phyloP scores from a whole-genome alignment of 2,888 invertebrate species.

The Formica aserva region DNA sequence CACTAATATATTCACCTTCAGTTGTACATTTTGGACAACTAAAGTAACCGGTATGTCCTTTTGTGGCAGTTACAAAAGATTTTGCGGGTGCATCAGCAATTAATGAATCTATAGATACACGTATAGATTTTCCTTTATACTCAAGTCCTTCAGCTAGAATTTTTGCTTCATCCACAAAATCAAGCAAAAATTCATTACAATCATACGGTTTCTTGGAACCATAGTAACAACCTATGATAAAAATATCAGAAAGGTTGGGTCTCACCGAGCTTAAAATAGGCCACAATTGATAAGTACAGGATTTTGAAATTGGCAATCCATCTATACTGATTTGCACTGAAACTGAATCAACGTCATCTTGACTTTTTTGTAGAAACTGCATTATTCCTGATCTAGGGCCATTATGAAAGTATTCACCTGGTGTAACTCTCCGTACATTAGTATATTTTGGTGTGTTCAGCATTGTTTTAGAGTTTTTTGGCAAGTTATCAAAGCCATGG shows the following conservation, averaged over 20 bases:
- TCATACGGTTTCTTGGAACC: no score
- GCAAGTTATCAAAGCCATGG: background rate
- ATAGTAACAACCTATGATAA: no score
- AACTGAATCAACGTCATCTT: background rate
- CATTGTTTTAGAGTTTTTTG: slow-evolving; percentile 12
- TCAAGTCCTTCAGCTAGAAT: no score
- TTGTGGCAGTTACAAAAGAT: no score
- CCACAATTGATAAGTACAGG: slow-evolving; percentile 9
- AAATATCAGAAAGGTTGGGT: no score
- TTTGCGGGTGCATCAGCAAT: no score
- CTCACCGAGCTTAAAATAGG: background rate
- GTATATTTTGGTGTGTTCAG: background rate
- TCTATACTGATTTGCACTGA: slow-evolving; percentile 8
- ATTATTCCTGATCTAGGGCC: slow-evolving; percentile 11
- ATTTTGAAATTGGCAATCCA: slow-evolving; percentile 9
- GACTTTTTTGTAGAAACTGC: slow-evolving; percentile 10
- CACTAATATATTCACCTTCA: background rate
- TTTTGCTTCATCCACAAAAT: no score
- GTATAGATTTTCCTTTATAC: no score
- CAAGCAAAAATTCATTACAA: no score
- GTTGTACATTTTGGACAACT: slow-evolving; percentile 12
- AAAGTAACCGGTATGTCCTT: no score
- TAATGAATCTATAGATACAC: no score
- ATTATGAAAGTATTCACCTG: slow-evolving; percentile 12
- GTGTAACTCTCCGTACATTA: background rate